These are phyloP conservation scores for Aegypius monachus DNA, from an alignment of 2,113 vertebrate species.

Conservation along the genomic window DNA sequence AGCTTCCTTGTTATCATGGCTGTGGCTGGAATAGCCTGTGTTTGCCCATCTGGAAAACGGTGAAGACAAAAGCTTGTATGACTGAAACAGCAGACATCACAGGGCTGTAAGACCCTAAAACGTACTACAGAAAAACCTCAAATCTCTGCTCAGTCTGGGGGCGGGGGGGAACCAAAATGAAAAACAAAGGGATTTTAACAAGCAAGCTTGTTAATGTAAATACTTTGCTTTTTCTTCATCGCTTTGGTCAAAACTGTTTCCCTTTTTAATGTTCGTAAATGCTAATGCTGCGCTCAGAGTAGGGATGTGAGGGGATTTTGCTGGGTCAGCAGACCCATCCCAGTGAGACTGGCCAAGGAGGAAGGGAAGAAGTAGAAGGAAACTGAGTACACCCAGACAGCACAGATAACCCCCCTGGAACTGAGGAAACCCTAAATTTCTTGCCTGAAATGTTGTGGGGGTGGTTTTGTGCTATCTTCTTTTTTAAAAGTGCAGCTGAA, in stretches of 20 bases:
- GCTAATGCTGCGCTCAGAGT: fast-evolving
- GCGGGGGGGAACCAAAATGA: background rate
- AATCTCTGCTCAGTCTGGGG: background rate
- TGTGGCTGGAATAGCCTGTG: background rate
- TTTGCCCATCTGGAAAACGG: constrained; percentile 35
- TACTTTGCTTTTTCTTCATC: background rate
- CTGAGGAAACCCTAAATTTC: background rate
- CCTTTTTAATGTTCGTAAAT: background rate
- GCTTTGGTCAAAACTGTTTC: background rate
- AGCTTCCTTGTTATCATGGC: constrained; percentile 30
- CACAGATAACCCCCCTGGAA: background rate
- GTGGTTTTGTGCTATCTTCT: background rate
- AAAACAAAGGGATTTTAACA: background rate
- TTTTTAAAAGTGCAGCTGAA: background rate
- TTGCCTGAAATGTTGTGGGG: background rate
- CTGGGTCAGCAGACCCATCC: background rate
- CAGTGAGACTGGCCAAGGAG: background rate
- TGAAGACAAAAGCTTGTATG: constrained; percentile 24
- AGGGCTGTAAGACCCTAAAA: background rate
- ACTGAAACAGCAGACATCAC: background rate
- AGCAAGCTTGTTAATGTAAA: background rate
- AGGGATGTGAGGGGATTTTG: background rate
- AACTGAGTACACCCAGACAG: background rate
- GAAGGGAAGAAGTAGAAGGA: background rate
- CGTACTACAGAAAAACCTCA: fast-evolving